Base-by-base conservation (phyloP, 1,140 invertebrate genomes). In the Drosophila simulans region DNA sequence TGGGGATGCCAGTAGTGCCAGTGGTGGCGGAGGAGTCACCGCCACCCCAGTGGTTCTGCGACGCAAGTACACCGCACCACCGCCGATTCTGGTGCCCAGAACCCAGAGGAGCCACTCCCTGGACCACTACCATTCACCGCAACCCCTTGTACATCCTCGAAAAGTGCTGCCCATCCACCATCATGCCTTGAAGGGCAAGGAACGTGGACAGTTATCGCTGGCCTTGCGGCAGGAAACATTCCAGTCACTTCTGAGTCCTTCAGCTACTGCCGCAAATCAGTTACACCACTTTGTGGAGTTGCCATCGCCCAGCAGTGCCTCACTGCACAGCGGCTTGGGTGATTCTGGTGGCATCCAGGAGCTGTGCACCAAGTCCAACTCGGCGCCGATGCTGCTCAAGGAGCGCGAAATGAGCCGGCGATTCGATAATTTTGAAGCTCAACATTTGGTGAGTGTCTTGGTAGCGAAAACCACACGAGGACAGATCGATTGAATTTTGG, bases 281-380 rank as follows among this genome's bases (percentile, higher is more conserved):
- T 22, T 86, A 59, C 83, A 86, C 48, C 80, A 92, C 48, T 90
- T 92, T 17, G 81, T 79, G 54, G 91, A 92, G 56, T 56, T 92
- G 55, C 91, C 91, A 5, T 92, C 90, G 31, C 92, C 90, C 17
- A 92, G 92, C 64, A 91, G 89, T 53, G 92, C 88, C 5, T 91
- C 92, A 3, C 54, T 93, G 64, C 82, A 92, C 69, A 92, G 91
- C 66, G 86, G 80, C 31, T 17, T 76, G 34, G 75, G 73, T 49
- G 82, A 91, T 25, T 70, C 91, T 0, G 89, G 84, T 51, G 88
- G 79, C 77, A 84, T 92, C 7, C 90, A 91, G 68, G 90, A 92
- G 46, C 76, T 92, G 25, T 91, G 90, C 25, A 92, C 91, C 54
- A 92, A 92, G 48, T 92, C 91, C 17, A 92, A 92, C 65, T 92